Evolutionary conservation across 1,140 invertebrate genomes (phyloP), one percentile per base, ranked within the genome.

Genomic region (Xylocopa sonorina): DNA sequence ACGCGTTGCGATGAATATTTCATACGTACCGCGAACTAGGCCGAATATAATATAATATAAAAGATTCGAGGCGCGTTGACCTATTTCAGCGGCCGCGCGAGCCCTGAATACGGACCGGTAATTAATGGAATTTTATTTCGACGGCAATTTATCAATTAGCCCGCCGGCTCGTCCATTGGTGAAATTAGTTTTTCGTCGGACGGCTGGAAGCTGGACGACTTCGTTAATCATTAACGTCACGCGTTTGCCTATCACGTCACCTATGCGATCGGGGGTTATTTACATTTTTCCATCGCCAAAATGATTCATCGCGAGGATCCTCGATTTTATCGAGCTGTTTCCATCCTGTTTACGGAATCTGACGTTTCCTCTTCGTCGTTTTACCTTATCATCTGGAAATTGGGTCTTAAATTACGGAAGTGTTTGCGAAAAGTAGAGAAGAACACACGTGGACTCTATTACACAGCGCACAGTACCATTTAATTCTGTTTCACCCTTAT

Each of bases 121-220:
- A 72, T 71, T 60, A 62, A 73, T 34, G 41, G n/a, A 62, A 24
- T 32, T 73, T 62, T 62, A 62, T 73, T 73, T 62, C 55, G 24
- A 9, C 32, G 50, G 57, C 41, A 73, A 73, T 60, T 73, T 62
- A 62, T 16, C 57, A 24, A 62, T 38, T 50, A 38, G 27, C 9
- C 10, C 4, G 7, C 6, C n/a, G 7, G 12, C 10, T 43, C 41
- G 7, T n/a, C 38, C 29, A 32, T 50, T 41, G 16, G 3, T 32
- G n/a, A 73, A 60, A 73, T 60, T 38, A 43, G n/a, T 50, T 48
- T 50, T 48, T 60, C 53, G 21, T 46, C 7, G 12, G 29, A 18
- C 7, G 29, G 14, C 2, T 41, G 41, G 9, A 32, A n/a, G 46
- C 9, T 57, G n/a, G 7, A 5, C 10, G 3, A 29, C 38, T 73